phyloP scores from a whole-genome alignment of 2,888 invertebrate species.

The Agrochola circellaris region DNA sequence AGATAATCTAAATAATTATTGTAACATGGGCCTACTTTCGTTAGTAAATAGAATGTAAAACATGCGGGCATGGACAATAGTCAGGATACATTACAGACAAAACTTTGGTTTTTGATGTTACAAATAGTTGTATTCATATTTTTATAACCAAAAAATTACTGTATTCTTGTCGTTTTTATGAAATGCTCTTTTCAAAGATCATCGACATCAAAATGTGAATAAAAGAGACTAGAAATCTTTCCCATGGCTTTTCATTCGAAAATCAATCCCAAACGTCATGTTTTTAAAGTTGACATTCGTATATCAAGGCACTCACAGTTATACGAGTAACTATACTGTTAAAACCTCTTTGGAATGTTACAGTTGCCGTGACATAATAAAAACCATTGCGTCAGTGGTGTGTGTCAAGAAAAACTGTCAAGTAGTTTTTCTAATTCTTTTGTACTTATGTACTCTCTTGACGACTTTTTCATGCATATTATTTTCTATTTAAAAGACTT shows the following conservation, averaged over 20 bases:
- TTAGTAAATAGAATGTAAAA: constrained; percentile 24
- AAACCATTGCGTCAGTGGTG: too few species aligned
- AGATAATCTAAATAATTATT: not conserved
- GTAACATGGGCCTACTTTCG: not conserved
- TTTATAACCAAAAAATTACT: not conserved
- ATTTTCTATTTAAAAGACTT: too few species aligned
- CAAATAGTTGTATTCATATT: not conserved
- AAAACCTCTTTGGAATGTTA: too few species aligned
- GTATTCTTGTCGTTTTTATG: not conserved
- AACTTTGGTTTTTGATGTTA: not conserved
- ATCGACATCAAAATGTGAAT: not conserved
- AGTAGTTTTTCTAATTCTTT: too few species aligned
- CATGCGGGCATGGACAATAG: constrained; percentile 38
- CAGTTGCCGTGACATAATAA: too few species aligned
- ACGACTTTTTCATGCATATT: too few species aligned
- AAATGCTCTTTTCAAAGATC: not conserved
- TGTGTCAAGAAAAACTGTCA: too few species aligned
- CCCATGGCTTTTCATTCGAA: not conserved
- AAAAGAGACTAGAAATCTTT: not conserved
- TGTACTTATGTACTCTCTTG: too few species aligned
- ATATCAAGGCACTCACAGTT: not conserved
- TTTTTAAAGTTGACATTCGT: not conserved
- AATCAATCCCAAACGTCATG: not conserved
- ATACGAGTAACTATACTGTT: not conserved
- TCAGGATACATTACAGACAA: constrained; percentile 26